phyloP scores from a whole-genome alignment of 2,113 vertebrate species.

The Centropristis striata region DNA sequence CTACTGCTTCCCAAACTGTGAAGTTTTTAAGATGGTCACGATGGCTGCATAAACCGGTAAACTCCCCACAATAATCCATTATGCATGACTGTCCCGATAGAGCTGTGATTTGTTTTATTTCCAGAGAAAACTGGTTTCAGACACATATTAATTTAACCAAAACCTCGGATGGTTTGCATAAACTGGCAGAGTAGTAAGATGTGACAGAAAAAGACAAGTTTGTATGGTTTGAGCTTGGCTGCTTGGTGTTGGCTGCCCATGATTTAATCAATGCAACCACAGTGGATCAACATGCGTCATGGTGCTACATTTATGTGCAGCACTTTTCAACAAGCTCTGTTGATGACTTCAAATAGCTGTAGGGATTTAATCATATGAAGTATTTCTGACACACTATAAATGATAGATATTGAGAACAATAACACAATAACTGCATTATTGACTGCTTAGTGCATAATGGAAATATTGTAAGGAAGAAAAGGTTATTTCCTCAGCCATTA shows the following conservation, averaged over 20 bases:
- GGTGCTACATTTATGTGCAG: not conserved
- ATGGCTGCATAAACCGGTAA: not conserved
- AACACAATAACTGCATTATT: not conserved
- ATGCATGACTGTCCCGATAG: not conserved
- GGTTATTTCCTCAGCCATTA: not conserved
- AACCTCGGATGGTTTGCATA: not conserved
- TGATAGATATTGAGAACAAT: conserved; percentile 1
- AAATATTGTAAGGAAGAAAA: not conserved
- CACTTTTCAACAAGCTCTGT: not conserved
- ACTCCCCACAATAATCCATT: not conserved
- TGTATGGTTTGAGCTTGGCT: not conserved
- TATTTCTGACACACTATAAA: not conserved
- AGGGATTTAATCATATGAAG: conserved; percentile 28
- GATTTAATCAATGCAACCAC: conserved; percentile 1
- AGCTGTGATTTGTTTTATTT: not conserved
- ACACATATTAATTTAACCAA: not conserved
- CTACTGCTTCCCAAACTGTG: not conserved
- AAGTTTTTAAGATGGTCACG: conserved; percentile 1
- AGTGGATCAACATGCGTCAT: not conserved
- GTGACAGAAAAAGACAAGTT: not conserved
- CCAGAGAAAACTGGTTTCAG: not conserved
- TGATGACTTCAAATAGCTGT: conserved; percentile 18
- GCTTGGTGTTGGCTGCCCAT: not conserved
- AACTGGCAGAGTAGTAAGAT: not conserved
- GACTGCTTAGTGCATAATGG: not conserved